Evolutionary conservation across 2,797 vertebrate genomes (phyloP).

Genomic region (Atherinosoma microstoma): DNA sequence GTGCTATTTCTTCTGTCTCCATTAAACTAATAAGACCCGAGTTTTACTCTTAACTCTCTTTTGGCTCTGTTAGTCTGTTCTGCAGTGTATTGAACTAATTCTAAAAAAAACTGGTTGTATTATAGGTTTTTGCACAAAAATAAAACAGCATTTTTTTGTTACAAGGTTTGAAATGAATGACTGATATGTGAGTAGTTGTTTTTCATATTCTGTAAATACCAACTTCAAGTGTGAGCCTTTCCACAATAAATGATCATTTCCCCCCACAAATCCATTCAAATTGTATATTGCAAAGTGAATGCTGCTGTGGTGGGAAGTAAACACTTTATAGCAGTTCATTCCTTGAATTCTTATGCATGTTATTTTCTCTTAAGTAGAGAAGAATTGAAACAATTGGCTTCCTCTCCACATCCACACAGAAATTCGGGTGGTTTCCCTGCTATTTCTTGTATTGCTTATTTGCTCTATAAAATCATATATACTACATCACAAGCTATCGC

Average conservation of each 20-base stretch:
- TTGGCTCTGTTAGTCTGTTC: no score
- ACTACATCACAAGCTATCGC: neutral
- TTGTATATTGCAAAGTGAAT: no score
- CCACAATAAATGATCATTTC: no score
- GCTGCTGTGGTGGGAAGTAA: no score
- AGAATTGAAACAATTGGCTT: neutral
- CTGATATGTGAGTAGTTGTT: neutral
- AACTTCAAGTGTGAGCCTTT: no score
- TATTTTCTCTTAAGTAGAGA: neutral
- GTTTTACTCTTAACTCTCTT: no score
- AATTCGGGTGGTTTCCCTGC: neutral
- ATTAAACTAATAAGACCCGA: no score
- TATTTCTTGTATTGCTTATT: neutral
- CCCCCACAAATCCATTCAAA: no score
- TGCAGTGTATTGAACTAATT: neutral
- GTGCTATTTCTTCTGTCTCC: neutral
- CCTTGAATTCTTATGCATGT: no score
- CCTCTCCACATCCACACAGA: neutral
- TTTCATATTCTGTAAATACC: no score
- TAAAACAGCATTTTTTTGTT: neutral
- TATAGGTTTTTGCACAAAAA: neutral
- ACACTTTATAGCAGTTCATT: no score
- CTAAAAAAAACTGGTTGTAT: neutral
- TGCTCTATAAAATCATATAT: neutral
- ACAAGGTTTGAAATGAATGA: neutral